A percentile compares a stretch with the other conserved stretches of the same genome.
These are phyloP conservation scores for Calameuta filiformis DNA, from an alignment of 2,888 invertebrate species.

Conservation along the genomic window DNA sequence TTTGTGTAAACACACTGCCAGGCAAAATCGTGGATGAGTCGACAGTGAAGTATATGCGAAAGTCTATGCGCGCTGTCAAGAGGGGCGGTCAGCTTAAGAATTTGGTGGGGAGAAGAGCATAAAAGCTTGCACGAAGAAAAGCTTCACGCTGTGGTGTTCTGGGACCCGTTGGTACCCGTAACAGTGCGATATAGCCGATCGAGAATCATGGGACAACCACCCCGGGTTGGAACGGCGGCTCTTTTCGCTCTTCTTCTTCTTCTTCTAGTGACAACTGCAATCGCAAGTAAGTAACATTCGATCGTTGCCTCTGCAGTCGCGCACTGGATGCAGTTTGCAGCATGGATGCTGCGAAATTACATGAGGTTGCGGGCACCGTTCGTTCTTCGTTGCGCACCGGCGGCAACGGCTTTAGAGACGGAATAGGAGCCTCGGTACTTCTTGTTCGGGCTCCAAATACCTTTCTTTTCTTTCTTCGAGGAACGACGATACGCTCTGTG, in stretches of 20 bases:
- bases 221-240: conserved; percentile 55
- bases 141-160: conserved; percentile 61
- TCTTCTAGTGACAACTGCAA: conserved; percentile 37
- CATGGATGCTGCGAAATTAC: conserved; percentile 1
- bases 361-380: neutral
- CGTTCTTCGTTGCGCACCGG: neutral
- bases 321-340: neutral
- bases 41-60: no score
- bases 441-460: no score
- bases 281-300: conserved; percentile 47
- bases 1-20: no score
- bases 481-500: no score
- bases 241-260: conserved; percentile 46
- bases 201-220: conserved; percentile 56
- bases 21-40: no score
- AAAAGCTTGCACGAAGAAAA: conserved; percentile 61
- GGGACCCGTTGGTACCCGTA: conserved; percentile 43
- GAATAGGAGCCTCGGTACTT: no score
- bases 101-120: conserved; percentile 48
- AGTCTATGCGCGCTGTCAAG: no score
- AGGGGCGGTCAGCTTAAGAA: no score
- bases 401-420: conserved; percentile 7
- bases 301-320: no score
- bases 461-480: no score
- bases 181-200: conserved; percentile 33